phyloP scores from a whole-genome alignment of 2,797 vertebrate genomes.

The Anguilla obscura region DNA sequence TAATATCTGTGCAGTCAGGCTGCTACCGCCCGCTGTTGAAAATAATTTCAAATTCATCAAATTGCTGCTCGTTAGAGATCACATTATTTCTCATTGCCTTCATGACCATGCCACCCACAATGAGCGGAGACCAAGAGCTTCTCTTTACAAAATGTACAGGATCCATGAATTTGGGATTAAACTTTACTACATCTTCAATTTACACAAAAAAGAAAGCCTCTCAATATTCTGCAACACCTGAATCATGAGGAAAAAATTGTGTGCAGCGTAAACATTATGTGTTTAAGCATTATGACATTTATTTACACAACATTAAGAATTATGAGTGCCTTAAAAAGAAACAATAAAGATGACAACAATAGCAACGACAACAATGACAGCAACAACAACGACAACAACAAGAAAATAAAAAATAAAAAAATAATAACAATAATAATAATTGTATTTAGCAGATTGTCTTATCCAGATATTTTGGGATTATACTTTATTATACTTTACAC shows the following conservation, averaged over 20 bases:
- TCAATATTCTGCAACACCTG: not conserved
- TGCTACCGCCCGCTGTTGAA: constrained; percentile 10
- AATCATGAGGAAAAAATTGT: not conserved
- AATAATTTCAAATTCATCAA: constrained; percentile 9
- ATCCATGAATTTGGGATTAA: not conserved
- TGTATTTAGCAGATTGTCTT: too few species aligned
- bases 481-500: too few species aligned
- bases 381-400: not conserved
- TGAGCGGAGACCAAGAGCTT: not conserved
- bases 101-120: constrained; percentile 25
- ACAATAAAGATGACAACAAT: not conserved
- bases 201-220: not conserved
- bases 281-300: too few species aligned
- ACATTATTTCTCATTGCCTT: constrained; percentile 19
- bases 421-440: not conserved
- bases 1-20: not conserved
- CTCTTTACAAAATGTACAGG: not conserved
- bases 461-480: too few species aligned
- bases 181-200: not conserved
- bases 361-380: not conserved
- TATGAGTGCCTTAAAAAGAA: too few species aligned
- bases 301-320: too few species aligned
- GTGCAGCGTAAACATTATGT: not conserved
- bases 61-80: constrained; percentile 27
- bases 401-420: too few species aligned